phyloP scores from a whole-genome alignment of 2,113 vertebrate genomes.

The Leptobrachium leishanense region DNA sequence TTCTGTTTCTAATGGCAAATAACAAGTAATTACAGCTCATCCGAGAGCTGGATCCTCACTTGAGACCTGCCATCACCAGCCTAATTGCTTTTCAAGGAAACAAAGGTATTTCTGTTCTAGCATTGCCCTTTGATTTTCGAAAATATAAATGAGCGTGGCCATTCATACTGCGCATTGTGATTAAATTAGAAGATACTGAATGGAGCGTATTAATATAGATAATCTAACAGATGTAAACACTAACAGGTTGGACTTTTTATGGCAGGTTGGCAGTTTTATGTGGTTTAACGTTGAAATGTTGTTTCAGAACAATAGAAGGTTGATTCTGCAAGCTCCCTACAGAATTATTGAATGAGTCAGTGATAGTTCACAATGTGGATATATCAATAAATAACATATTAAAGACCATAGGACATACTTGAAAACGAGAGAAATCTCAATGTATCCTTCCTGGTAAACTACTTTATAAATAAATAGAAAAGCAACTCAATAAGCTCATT shows the following conservation, averaged over 20 bases:
- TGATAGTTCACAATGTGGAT: no score
- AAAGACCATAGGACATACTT: no score
- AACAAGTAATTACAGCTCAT: conserved; percentile 50
- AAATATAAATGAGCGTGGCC: conserved; percentile 42
- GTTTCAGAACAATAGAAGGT: no score
- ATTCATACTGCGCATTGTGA: conserved; percentile 41
- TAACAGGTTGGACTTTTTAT: background rate
- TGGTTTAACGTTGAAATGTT: no score
- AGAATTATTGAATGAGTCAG: no score
- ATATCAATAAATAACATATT: no score
- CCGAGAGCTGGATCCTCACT: conserved; percentile 45
- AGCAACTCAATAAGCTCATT: no score
- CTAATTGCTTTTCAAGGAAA: conserved; percentile 58
- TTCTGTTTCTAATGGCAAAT: conserved; percentile 57
- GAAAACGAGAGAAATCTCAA: no score
- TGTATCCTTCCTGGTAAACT: no score
- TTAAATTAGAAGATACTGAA: conserved; percentile 14
- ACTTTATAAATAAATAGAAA: no score
- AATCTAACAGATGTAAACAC: background rate
- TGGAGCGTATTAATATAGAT: background rate
- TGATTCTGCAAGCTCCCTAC: no score
- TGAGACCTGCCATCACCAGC: conserved; percentile 52
- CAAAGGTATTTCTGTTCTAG: conserved; percentile 55
- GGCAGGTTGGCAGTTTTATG: no score
- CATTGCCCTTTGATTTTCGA: conserved; percentile 51